A percentile compares a stretch with the other conserved stretches of the same genome.
Evolutionary conservation across 2,797 vertebrate genomes (phyloP).

Genomic region (Ctenosaura bakeri): DNA sequence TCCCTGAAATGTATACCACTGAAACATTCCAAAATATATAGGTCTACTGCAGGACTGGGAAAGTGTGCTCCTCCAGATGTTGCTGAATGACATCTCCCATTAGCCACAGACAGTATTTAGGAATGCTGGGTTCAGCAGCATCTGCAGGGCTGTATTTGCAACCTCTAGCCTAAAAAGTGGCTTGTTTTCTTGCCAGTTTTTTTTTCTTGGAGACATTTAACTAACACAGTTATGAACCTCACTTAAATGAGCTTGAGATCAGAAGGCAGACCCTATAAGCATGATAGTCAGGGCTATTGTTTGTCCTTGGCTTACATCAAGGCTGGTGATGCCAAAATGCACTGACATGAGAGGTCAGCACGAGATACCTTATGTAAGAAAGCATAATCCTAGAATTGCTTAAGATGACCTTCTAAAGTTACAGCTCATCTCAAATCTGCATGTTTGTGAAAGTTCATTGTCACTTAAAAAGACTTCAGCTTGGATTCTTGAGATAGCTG

Average conservation of each 20-base stretch:
- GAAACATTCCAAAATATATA: not conserved
- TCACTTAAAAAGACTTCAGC: conserved; percentile 26
- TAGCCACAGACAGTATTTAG: too few relatives aligned
- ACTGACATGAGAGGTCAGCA: not conserved
- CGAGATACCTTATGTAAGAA: conserved; percentile 24
- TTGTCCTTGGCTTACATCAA: not conserved
- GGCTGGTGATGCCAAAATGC: not conserved
- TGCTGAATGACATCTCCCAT: too few relatives aligned
- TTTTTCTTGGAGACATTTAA: not conserved
- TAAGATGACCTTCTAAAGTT: conserved; percentile 36
- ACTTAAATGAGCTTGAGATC: not conserved
- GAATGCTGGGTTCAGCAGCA: too few relatives aligned
- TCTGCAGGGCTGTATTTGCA: not conserved
- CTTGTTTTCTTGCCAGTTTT: too few relatives aligned
- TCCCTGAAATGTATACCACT: not conserved
- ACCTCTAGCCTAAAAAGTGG: too few relatives aligned
- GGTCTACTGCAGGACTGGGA: not conserved
- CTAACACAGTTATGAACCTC: not conserved
- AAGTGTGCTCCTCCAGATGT: not conserved
- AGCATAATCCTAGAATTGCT: conserved; percentile 8
- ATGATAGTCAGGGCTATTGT: not conserved
- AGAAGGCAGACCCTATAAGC: not conserved
- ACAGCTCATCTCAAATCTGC: conserved; percentile 22
- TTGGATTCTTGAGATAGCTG: conserved; percentile 20
- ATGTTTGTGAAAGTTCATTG: conserved; percentile 25